Base-by-base conservation (phyloP, 92 coral and sea anemone species). In the Phenganax marumi region DNA sequence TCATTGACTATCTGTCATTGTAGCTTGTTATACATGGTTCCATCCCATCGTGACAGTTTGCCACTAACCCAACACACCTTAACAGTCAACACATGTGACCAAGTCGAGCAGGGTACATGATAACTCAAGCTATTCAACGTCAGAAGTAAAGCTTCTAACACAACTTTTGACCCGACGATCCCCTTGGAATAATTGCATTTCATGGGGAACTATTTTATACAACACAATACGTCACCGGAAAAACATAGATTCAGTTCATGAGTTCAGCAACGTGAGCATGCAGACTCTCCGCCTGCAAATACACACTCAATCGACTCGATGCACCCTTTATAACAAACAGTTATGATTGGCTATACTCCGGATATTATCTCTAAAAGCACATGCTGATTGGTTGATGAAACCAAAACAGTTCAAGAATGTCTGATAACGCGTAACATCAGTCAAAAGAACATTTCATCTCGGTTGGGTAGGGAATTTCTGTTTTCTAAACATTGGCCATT, bases 341-440 rank as follows among this genome's bases (percentile, higher is more conserved):
- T 33, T 66, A 66, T 76, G 56, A 76, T 76, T 76, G 81, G 81
- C 81, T 76, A 51, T 68, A 50, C 26, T 54, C 68, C 81, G 81
- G 81, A 76, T 76, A 74, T 25, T 24, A 62, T 76, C 65, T 26
- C 62, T 26, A 8, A 76, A 19, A 10, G 50, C 25, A 25, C 19
- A n/a, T 21, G n/a, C 69, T 76, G 81, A 76, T 76, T 76, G 81
- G 81, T 51, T 76, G 50, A 14, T 62, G 21, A 51, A 10, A 76
- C 81, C 68, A 76, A 76, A 76, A 72, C 77, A 72, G 79, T 74
- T 74, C 64, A 74, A 74, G 79, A 74, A 74, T 74, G 79, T 74
- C 79, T 74, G 79, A 74, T 52, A 74, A 50, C 49, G 12, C 61
- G 51, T 52, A 50, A 50, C 62, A 63, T 7, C 3, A 56, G 68